Conservation (phyloP, 2,888 invertebrate species). For the Drosophila multiciliata region DNA sequence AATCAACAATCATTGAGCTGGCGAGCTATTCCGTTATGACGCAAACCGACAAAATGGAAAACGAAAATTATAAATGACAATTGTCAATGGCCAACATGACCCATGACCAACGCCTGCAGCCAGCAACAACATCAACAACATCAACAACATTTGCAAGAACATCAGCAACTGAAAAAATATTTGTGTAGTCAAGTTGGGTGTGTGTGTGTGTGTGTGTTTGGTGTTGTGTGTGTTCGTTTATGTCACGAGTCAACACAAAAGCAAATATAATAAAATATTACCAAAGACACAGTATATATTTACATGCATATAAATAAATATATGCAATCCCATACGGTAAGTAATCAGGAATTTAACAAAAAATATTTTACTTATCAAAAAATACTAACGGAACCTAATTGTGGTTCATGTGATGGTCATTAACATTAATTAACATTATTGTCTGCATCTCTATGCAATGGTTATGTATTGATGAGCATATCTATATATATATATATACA, state of each 20-base stretch:
- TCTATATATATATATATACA: background rate
- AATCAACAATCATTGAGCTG: constrained; percentile 63
- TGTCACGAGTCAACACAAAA: background rate
- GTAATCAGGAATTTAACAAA: background rate
- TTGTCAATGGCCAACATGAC: constrained; percentile 44
- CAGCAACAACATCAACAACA: background rate
- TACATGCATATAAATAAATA: background rate
- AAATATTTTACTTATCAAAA: background rate
- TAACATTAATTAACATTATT: too few relatives aligned
- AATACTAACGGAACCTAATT: background rate
- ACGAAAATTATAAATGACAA: constrained; percentile 75
- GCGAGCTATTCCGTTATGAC: constrained; percentile 29
- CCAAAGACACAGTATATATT: background rate
- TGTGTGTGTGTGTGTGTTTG: background rate
- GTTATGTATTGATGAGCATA: background rate
- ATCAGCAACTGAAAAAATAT: background rate
- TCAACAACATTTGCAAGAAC: background rate
- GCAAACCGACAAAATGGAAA: constrained; percentile 59
- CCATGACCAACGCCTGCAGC: constrained; percentile 15
- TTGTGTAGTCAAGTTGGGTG: constrained; percentile 1
- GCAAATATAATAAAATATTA: background rate
- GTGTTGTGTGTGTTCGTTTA: background rate
- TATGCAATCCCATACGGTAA: background rate
- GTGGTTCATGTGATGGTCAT: background rate
- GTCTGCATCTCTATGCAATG: background rate